A percentile compares a stretch with the other conserved stretches of the same genome.
phyloP scores from a whole-genome alignment of 2,888 invertebrate genomes.

The Balanococcus diminutus region DNA sequence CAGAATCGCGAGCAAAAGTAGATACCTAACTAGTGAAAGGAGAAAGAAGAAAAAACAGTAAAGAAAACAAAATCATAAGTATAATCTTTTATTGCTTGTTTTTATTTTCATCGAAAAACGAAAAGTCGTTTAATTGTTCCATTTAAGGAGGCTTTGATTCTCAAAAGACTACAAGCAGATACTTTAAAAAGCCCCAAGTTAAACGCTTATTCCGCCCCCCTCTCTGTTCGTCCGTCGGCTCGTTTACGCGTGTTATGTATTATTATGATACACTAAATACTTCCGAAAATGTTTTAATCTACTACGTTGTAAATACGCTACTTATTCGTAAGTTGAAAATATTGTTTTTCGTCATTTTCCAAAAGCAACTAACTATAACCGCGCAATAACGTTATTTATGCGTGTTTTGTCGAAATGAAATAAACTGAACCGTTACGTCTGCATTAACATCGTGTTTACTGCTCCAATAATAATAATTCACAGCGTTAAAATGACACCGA shows the following conservation, averaged over 20 bases:
- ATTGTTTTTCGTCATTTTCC: not conserved
- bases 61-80: slow-evolving; percentile 6
- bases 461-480: not conserved
- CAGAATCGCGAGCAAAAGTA: not conserved
- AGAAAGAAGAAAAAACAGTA: not conserved
- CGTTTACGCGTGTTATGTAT: not conserved
- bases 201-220: not conserved
- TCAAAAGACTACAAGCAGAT: not conserved
- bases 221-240: not conserved
- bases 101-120: not conserved
- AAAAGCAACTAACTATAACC: not conserved
- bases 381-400: not conserved
- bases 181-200: not conserved
- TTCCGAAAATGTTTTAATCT: not conserved
- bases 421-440: not conserved
- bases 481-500: not conserved
- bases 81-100: slow-evolving; percentile 18
- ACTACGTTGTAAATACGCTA: not conserved
- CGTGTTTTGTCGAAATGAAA: not conserved
- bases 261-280: not conserved
- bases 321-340: not conserved
- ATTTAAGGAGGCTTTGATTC: not conserved
- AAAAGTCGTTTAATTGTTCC: not conserved
- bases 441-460: not conserved
- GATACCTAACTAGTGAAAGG: not conserved